Evolutionary conservation across 2,888 invertebrate genomes (phyloP), one percentile per base, ranked within the genome.

Genomic region (Protophormia terraenovae): DNA sequence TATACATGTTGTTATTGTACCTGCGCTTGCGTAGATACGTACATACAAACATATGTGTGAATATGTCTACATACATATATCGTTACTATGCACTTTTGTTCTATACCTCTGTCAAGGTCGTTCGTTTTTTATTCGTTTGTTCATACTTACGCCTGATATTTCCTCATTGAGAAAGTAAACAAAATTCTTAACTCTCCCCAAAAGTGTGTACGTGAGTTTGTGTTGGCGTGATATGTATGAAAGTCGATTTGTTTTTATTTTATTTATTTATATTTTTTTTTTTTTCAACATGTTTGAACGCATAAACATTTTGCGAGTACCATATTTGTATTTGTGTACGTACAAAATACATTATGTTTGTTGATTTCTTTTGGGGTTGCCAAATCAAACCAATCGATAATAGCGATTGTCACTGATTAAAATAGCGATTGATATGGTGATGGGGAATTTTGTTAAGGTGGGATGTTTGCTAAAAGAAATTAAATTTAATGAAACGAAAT

Each of bases 21-120:
- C 24, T 69, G 19, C 32, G 24, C 35, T 22, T 53, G 22, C 53
- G 71, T 19, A 60, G 10, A 60, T 60, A 55, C 2, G 19, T 7
- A 47, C 6, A 16, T 16, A 47, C 19, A 47, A 16, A 8, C n/a
- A 47, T 8, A 16, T 29, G n/a, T 38, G 38, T 53, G 16, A 7
- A 27, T n/a, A 14, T n/a, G n/a, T 38, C 1, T 32, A 32, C 19
- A 19, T 12, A 24, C 19, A 14, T 50, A 1, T 69, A 32, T 3
- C 22, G 45, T 45, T n/a, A 45, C 32, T 50, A 12, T 8, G n/a
- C 19, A 24, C 3, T n/a, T 41, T 72, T 47, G 62, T 62, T 60
- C 35, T 75, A 14, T 75, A 19, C 35, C 50, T 10, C 22, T 38
- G n/a, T 75, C 73, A 75, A 75, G 73, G 73, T 75, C 73, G 47